Evolutionary conservation across 2,797 vertebrate species (phyloP), one percentile per base, ranked within the genome.

Genomic region (Falco peregrinus): DNA sequence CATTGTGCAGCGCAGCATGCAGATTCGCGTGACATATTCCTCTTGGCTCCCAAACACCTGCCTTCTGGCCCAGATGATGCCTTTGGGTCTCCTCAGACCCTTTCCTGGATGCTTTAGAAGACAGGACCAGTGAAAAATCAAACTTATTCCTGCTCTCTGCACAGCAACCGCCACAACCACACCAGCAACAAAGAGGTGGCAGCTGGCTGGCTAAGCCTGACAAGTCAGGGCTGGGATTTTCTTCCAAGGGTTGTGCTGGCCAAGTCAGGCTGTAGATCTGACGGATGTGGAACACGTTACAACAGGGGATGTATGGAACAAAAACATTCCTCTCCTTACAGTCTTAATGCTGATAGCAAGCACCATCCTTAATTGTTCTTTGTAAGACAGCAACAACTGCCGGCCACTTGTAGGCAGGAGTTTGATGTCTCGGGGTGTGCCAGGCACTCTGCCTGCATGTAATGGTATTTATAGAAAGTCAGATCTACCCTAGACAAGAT

Each of bases 291-390:
- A 80, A 29, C 92, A 28, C 7, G 81, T 70, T 64, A 43, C 59
- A 43, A 77, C 86, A 82, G 22, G 24, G 74, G 86, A 64, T 79
- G 70, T n/a, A 24, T 33, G 86, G 91, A 85, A 84, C 45, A 85
- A 63, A 92, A 84, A 13, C 87, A 80, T 92, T 92, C 89, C 60
- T 89, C 71, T 74, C 61, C 82, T 82, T 82, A 20, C 24, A 64
- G 75, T 3, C 87, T 70, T 13, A 20, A 4, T 22, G 74, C 64
- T 85, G 84, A 73, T 19, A 70, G 71, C 75, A 67, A 64, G 51
- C 74, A 39, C 33, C 65, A 7, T 41, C 20, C 51, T 37, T 10
- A 29, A 26, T 1, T 47, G 57, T 24, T 18, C 15, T 87, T 53
- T 68, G 22, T 6, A 4, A 50, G 45, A n/a, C 33, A 68, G 17